Conservation (phyloP, 2,113 vertebrate genomes). For the Etheostoma spectabile region DNA sequence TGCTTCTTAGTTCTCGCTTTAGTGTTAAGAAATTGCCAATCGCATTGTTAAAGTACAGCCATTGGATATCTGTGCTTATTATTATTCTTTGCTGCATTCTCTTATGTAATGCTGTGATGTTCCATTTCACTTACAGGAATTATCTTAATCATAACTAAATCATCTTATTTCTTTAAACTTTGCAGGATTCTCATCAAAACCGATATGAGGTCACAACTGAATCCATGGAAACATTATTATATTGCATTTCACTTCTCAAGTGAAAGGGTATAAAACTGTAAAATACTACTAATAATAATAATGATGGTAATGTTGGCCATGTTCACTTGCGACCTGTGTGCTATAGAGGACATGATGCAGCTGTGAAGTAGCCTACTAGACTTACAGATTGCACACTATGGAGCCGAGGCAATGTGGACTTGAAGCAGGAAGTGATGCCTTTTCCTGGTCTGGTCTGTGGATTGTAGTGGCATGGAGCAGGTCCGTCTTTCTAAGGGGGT, state of each 20-base stretch:
- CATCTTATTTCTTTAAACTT: background rate
- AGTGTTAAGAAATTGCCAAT: background rate
- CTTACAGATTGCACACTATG: conserved; percentile 79
- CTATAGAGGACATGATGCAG: background rate
- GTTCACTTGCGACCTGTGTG: background rate
- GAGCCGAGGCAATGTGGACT: conserved; percentile 84
- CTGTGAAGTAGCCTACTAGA: conserved; percentile 16
- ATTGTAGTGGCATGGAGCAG: conserved; percentile 85
- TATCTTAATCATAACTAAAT: background rate
- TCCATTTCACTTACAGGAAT: conserved; percentile 1
- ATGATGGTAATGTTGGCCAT: background rate
- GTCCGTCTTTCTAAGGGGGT: conserved; percentile 82
- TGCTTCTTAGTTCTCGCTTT: background rate
- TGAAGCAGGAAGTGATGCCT: conserved; percentile 86
- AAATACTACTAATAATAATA: too few species aligned
- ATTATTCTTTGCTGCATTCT: background rate
- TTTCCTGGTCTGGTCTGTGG: conserved; percentile 58
- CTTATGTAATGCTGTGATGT: conserved; percentile 3
- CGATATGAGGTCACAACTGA: background rate
- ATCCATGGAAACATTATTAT: background rate
- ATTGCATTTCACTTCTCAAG: background rate
- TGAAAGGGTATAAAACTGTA: background rate
- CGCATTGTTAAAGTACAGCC: background rate
- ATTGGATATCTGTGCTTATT: background rate
- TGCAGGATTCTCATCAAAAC: background rate